Conservation (phyloP, 2,888 invertebrate genomes). For the Herminia tarsipennalis region DNA sequence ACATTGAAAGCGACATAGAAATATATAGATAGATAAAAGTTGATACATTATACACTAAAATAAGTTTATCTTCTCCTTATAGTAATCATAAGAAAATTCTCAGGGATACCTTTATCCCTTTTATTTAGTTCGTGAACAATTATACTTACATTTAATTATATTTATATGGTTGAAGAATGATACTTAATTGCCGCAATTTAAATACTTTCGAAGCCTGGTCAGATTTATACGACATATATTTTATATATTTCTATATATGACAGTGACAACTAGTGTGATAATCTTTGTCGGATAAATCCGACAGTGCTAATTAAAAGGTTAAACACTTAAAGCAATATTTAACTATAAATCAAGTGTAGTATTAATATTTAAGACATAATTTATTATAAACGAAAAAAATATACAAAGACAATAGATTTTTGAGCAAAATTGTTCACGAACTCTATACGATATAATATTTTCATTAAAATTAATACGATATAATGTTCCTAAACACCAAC, state of each 20-base stretch:
- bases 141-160: constrained; percentile 10
- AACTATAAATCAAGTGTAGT: neutral
- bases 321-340: too few relatives aligned
- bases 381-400: neutral
- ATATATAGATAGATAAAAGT: constrained; percentile 72
- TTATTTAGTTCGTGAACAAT: constrained; percentile 39
- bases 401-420: neutral
- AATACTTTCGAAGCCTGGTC: too few relatives aligned
- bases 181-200: too few relatives aligned
- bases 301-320: too few relatives aligned
- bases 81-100: constrained; percentile 83
- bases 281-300: too few relatives aligned
- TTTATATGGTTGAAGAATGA: too few relatives aligned
- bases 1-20: constrained; percentile 82
- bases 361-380: neutral
- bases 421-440: constrained; percentile 32
- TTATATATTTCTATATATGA: too few relatives aligned
- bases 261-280: too few relatives aligned
- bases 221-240: too few relatives aligned
- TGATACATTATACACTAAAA: constrained; percentile 74
- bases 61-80: constrained; percentile 73
- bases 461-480: constrained; percentile 36
- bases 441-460: constrained; percentile 24
- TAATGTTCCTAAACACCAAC: constrained; percentile 43
- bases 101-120: constrained; percentile 52